Conservation (phyloP, 1,140 invertebrate species). For the Zophobas atratus region DNA sequence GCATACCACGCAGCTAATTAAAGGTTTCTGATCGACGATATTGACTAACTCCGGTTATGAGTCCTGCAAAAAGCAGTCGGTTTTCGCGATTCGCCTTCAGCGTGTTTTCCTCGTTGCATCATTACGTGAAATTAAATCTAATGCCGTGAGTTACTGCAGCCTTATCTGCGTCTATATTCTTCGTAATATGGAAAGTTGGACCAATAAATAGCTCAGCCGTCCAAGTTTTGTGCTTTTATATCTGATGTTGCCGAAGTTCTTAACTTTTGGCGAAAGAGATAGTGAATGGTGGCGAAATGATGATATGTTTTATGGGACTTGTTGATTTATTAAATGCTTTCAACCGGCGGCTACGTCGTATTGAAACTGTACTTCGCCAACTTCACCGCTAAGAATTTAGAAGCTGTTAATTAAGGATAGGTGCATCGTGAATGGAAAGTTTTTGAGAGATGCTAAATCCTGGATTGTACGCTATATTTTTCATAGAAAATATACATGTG, state of each 20-base stretch:
- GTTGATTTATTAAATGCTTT: conserved; percentile 32
- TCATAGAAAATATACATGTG: no score
- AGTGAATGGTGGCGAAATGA: conserved; percentile 11
- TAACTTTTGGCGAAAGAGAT: conserved; percentile 49
- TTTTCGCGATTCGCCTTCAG: neutral
- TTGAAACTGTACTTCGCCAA: conserved; percentile 1
- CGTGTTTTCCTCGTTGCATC: conserved; percentile 4
- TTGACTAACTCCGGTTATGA: no score
- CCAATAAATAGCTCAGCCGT: conserved; percentile 26
- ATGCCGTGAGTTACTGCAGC: conserved; percentile 9
- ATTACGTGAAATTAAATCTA: conserved; percentile 39
- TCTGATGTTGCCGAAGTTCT: conserved; percentile 31
- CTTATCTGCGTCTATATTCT: conserved; percentile 38
- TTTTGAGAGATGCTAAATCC: neutral
- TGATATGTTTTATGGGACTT: conserved; percentile 16
- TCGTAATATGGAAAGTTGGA: conserved; percentile 34
- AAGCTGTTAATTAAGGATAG: conserved; percentile 24
- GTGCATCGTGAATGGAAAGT: conserved; percentile 9
- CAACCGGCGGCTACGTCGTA: conserved; percentile 3
- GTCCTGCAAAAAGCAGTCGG: no score
- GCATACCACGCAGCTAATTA: no score
- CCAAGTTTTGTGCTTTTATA: conserved; percentile 21
- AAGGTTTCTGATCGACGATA: no score
- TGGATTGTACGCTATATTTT: no score
- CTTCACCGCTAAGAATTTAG: conserved; percentile 9